Conservation (phyloP, 2,113 vertebrate genomes). For the Dendrocopos noguchii region DNA sequence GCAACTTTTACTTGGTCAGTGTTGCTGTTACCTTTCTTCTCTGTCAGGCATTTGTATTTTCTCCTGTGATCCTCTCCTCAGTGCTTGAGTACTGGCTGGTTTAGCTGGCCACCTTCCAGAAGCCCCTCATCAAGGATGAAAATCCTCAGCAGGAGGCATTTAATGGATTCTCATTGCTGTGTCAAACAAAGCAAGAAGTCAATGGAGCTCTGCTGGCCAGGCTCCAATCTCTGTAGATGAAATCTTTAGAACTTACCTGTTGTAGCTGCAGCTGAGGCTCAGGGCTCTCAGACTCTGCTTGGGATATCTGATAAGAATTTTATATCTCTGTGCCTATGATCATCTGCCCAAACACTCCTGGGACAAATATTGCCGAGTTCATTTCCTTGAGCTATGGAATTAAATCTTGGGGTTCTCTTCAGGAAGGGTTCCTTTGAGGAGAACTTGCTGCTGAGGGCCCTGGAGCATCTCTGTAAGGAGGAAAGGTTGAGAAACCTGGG, state of each 20-base stretch:
- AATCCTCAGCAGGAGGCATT: slow-evolving; percentile 11
- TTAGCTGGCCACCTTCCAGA: slow-evolving; percentile 31
- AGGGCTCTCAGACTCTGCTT: background rate
- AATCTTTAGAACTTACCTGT: background rate
- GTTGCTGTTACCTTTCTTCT: background rate
- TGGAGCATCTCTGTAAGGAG: too few relatives aligned
- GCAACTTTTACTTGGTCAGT: background rate
- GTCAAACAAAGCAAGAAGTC: slow-evolving; percentile 17
- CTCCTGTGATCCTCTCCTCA: background rate
- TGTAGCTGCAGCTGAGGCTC: background rate
- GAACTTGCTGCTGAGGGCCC: background rate
- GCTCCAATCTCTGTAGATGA: background rate
- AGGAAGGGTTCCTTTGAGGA: background rate
- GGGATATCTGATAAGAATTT: background rate
- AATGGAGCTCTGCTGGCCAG: background rate
- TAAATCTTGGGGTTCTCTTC: background rate
- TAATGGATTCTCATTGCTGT: background rate
- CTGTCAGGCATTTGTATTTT: background rate
- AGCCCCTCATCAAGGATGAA: background rate
- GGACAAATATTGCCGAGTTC: background rate
- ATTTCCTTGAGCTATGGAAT: background rate
- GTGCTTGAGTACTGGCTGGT: background rate
- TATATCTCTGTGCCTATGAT: too few relatives aligned
- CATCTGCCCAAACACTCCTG: background rate
- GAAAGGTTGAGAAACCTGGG: too few relatives aligned